Evolutionary conservation across 2,113 vertebrate genomes (phyloP), one percentile per base, ranked within the genome.

Genomic region (Hucho hucho): DNA sequence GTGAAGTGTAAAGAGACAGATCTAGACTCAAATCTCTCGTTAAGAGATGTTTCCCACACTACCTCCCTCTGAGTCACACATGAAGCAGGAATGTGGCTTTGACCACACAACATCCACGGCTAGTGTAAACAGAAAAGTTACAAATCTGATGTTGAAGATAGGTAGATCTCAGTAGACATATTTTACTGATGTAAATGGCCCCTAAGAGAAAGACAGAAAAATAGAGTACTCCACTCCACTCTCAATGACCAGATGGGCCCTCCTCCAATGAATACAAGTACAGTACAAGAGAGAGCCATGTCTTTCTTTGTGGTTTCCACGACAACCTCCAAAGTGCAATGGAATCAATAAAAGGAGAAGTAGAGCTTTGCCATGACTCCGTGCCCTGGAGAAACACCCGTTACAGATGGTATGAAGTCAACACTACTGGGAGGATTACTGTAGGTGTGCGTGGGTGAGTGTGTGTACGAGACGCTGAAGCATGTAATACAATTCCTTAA

Each of bases 221-320:
- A 24, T 29, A 26, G 58, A 46, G 37, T 46, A 68, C 3, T 37
- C 64, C n/a, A 70, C 81, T 81, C 72, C 70, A 66, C 65, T 71
- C 76, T 78, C 64, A 76, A 53, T 74, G 72, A 81, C 74, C 59
- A n/a, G 6, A 25, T 77, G 24, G 24, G 66, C 74, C 26, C 73
- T 75, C 69, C 43, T 69, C 46, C 69, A 25, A 78, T 73, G 58
- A 83, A 86, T 59, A 86, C 80, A 84, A 32, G 4, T 18, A 53
- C 64, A 12, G 43, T 29, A 70, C 64, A 26, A 47, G 67, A 47
- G 67, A 13, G 67, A 14, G 76, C 66, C 47, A 26, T 12, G 43
- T 72, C 58, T 47, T 66, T 75, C n/a, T 47, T 66, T 74, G 73
- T 53, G 1, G 86, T 89, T 86, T 79, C 87, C 84, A 89, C n/a